phyloP scores from a whole-genome alignment of 2,888 invertebrate species.

The Dorcus hopei region DNA sequence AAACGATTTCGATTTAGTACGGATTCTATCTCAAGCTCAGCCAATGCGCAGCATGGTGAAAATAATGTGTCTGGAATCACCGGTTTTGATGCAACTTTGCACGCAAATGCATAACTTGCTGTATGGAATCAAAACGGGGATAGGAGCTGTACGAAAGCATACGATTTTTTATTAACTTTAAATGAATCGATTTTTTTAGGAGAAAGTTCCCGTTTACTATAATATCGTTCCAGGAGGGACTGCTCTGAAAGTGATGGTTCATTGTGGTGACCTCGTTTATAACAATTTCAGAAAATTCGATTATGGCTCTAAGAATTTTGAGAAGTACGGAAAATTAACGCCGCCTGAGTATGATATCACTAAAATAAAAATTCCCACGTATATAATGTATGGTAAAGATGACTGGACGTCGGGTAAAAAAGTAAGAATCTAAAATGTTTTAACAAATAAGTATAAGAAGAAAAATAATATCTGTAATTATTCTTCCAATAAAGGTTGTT shows the following conservation, averaged over 20 bases:
- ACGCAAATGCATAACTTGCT: constrained; percentile 39
- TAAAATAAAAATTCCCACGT: constrained; percentile 59
- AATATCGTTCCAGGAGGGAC: constrained; percentile 44
- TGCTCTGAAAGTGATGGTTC: constrained; percentile 40
- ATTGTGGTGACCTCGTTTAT: constrained; percentile 39
- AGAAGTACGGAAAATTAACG: constrained; percentile 51
- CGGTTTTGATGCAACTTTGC: constrained; percentile 39
- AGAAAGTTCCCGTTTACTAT: constrained; percentile 42
- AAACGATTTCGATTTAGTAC: constrained; percentile 33
- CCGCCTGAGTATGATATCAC: constrained; percentile 59
- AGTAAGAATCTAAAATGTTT: constrained; percentile 43
- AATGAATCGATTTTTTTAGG: constrained; percentile 29
- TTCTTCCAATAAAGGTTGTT: background rate
- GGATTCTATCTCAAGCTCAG: constrained; percentile 35
- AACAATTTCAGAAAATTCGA: constrained; percentile 57
- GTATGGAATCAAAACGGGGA: constrained; percentile 41
- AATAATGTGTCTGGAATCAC: constrained; percentile 39
- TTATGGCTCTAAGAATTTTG: constrained; percentile 52
- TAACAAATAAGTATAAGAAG: background rate
- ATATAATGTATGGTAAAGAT: constrained; percentile 60
- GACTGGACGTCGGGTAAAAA: constrained; percentile 59
- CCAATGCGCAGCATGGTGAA: constrained; percentile 29
- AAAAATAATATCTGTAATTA: background rate
- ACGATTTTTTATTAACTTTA: constrained; percentile 1
- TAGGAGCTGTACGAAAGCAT: constrained; percentile 37